Evolutionary conservation across 2,113 vertebrate species (phyloP).

Genomic region (Oncorhynchus nerka): DNA sequence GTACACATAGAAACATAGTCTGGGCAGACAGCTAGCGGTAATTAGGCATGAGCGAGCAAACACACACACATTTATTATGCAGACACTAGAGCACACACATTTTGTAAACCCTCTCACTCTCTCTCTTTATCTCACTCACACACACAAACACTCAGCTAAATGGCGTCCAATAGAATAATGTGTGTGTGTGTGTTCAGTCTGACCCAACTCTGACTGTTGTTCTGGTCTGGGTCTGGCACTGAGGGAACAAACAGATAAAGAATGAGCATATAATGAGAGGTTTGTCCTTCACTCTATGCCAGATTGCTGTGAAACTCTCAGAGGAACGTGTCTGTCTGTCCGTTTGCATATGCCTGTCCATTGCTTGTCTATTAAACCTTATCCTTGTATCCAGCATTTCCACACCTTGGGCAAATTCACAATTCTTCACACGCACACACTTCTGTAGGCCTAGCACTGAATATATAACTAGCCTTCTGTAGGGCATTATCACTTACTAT

Average conservation of each 20-base stretch:
- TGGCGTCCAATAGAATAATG: no score
- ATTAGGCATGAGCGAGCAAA: slow-evolving; percentile 44
- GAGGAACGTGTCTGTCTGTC: slow-evolving; percentile 10
- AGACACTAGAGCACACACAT: background rate
- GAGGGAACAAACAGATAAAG: background rate
- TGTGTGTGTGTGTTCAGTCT: no score
- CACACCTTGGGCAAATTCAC: background rate
- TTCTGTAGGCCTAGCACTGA: background rate
- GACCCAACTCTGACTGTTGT: no score
- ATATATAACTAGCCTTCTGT: background rate
- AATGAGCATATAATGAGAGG: background rate
- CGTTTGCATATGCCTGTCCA: slow-evolving; percentile 6
- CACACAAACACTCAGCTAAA: background rate
- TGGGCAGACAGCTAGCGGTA: slow-evolving; percentile 40
- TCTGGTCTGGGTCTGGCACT: background rate
- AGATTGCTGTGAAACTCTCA: no score
- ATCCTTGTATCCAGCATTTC: slow-evolving; percentile 2
- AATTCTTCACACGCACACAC: background rate
- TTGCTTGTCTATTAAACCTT: background rate
- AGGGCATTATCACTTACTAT: slow-evolving; percentile 61
- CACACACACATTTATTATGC: background rate
- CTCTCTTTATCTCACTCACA: background rate
- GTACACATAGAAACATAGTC: slow-evolving; percentile 20
- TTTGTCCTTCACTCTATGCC: no score
- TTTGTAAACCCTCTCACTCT: background rate